Conservation (phyloP, 2,113 vertebrate genomes). For the Tetrao urogallus region DNA sequence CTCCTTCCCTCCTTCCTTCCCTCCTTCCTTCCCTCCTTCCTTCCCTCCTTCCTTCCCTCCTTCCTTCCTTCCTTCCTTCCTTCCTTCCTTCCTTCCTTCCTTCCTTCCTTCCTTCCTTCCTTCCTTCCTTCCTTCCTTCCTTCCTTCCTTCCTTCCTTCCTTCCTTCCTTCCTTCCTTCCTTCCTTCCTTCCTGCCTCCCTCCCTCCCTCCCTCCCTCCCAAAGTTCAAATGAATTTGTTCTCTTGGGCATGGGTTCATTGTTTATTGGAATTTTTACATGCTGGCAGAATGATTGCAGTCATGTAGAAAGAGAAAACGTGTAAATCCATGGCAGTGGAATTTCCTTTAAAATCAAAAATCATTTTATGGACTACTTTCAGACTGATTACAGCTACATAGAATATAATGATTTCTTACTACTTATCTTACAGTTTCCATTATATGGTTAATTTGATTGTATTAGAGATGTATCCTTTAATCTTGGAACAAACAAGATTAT, state of each 20-base stretch:
- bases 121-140: too few relatives aligned
- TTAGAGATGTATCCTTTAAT: background rate
- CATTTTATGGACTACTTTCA: slow-evolving; percentile 20
- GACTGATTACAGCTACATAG: background rate
- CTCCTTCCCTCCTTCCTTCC: too few relatives aligned
- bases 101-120: too few relatives aligned
- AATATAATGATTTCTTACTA: slow-evolving; percentile 10
- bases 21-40: background rate
- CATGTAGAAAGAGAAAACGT: background rate
- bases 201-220: too few relatives aligned
- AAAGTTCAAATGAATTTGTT: background rate
- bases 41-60: too few relatives aligned
- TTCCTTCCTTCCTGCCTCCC: too few relatives aligned
- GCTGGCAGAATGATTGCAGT: background rate
- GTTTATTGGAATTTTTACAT: background rate
- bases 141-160: too few relatives aligned
- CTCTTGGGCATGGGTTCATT: background rate
- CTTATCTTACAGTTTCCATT: slow-evolving; percentile 38
- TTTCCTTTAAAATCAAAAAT: slow-evolving; percentile 4
- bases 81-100: too few relatives aligned
- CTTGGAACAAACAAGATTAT: background rate
- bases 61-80: too few relatives aligned
- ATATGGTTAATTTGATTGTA: background rate
- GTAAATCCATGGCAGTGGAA: background rate
- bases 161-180: too few relatives aligned